Percentiles rank a stretch among this genome's conserved stretches.
These are phyloP conservation scores for Montipora capitata DNA, from an alignment of 92 coral and sea anemone genomes.

Conservation along the genomic window DNA sequence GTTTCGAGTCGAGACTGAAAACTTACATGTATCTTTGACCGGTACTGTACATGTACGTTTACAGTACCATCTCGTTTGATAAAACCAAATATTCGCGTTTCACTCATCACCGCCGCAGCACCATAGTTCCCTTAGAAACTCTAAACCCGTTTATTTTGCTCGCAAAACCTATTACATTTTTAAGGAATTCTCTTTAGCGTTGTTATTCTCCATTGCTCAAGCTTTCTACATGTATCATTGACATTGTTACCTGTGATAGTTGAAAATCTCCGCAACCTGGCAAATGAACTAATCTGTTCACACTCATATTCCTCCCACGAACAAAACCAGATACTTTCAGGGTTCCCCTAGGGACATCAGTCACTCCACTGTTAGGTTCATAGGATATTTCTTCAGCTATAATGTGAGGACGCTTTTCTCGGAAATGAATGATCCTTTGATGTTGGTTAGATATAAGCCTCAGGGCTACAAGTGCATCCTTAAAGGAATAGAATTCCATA, in stretches of 20 bases:
- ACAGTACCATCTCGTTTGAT: too few relatives aligned
- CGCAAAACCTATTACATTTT: too few relatives aligned
- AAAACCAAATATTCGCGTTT: too few relatives aligned
- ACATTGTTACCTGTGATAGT: slow-evolving; percentile 80
- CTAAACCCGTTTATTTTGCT: too few relatives aligned
- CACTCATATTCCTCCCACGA: slow-evolving; percentile 87
- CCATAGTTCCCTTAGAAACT: too few relatives aligned
- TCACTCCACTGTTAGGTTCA: slow-evolving; percentile 78
- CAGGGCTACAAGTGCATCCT: slow-evolving; percentile 94
- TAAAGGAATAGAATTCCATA: not conserved
- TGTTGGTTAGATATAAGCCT: slow-evolving; percentile 94
- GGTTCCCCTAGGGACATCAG: slow-evolving; percentile 78
- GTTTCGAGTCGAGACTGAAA: too few relatives aligned
- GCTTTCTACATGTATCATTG: too few relatives aligned
- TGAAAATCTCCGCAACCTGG: slow-evolving; percentile 98
- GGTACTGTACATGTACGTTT: too few relatives aligned
- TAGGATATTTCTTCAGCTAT: slow-evolving; percentile 81
- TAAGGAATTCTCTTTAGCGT: too few relatives aligned
- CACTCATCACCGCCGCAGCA: too few relatives aligned
- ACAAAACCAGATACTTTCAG: slow-evolving; percentile 94
- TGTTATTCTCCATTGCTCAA: too few relatives aligned
- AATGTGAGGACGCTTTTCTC: slow-evolving; percentile 91
- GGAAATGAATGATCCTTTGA: slow-evolving; percentile 84
- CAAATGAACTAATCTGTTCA: slow-evolving; percentile 91
- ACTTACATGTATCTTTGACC: too few relatives aligned